Base-by-base conservation (phyloP, 2,113 vertebrate species). In the Illadopsis cleaveri region DNA sequence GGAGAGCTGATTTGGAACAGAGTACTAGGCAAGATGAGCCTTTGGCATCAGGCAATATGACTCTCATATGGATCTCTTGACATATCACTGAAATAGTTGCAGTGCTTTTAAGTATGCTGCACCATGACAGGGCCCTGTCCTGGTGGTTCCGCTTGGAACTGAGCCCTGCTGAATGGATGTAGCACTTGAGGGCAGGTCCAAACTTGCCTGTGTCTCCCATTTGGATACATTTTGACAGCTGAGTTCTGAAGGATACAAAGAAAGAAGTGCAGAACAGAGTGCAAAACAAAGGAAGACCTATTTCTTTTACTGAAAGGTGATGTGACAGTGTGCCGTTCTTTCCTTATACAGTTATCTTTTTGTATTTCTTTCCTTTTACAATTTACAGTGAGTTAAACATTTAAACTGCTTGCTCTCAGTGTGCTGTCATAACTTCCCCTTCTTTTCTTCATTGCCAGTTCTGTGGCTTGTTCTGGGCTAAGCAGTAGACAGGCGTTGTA, bases 91-190 rank as follows among this genome's bases (percentile, higher is more conserved):
- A 37, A 21, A 24, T 53, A 48, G 19, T 70, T 85, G 27, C 24
- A 66, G 61, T 58, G 20, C 14, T 73, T 84, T 48, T 47, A 33
- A 2, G 0, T 38, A 2, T 40, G 31, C 50, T 82, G 50, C 10
- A 15, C 45, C 40, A 31, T 1, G 4, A 14, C 35, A 72, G 27
- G 31, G 20, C 22, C 15, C 20, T 0, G 8, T 48, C 12, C 15
- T 44, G 61, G 3, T 57, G 38, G 23, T 44, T 93, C 40, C 56
- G 19, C 35, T 38, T 64, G 44, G 30, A 28, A 37, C 25, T 68
- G 33, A 61, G 37, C n/a, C 24, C 5, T 24, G 38, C 58, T 27
- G 4, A 25, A 24, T 57, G 12, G 19, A 17, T 61, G n/a, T 28
- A 61, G 64, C 27, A 28, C 24, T 40, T 57, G 35, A 62, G 17